phyloP scores from a whole-genome alignment of 2,888 invertebrate genomes.

The Coenonympha glycerion region DNA sequence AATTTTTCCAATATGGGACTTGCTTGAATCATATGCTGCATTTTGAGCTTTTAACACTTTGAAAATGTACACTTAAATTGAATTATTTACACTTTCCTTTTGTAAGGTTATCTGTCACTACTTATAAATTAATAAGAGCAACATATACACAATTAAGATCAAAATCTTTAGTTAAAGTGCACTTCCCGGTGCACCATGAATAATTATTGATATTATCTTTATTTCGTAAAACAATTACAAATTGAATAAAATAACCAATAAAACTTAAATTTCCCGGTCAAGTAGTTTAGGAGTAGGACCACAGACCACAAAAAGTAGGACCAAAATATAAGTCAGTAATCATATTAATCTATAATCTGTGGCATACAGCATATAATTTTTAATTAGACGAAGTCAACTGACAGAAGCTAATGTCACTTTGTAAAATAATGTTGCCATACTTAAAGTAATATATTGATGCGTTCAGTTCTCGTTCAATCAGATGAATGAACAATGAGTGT shows the following conservation, averaged over 20 bases:
- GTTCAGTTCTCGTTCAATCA: no score
- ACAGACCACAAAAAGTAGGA: no score
- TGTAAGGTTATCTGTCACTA: constrained; percentile 45
- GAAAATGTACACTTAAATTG: constrained; percentile 8
- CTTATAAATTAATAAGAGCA: not conserved
- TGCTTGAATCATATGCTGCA: constrained; percentile 74
- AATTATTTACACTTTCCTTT: constrained; percentile 9
- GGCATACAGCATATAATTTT: no score
- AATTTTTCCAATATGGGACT: constrained; percentile 74
- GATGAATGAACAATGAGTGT: no score
- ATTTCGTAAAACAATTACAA: no score
- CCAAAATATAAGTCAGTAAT: no score
- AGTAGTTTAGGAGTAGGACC: no score
- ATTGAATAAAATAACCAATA: constrained; percentile 1
- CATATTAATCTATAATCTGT: no score
- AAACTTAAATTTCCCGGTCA: constrained; percentile 30
- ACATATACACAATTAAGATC: not conserved
- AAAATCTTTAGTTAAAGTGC: not conserved
- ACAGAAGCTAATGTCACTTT: no score
- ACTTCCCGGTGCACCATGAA: not conserved
- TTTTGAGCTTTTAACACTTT: constrained; percentile 32
- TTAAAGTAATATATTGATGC: no score
- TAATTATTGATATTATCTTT: not conserved
- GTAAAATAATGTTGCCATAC: no score
- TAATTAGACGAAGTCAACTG: no score